Percentiles rank a stretch among this genome's conserved stretches.
These are phyloP conservation scores for Brenthis ino DNA, from an alignment of 2,888 invertebrate species.

Conservation along the genomic window DNA sequence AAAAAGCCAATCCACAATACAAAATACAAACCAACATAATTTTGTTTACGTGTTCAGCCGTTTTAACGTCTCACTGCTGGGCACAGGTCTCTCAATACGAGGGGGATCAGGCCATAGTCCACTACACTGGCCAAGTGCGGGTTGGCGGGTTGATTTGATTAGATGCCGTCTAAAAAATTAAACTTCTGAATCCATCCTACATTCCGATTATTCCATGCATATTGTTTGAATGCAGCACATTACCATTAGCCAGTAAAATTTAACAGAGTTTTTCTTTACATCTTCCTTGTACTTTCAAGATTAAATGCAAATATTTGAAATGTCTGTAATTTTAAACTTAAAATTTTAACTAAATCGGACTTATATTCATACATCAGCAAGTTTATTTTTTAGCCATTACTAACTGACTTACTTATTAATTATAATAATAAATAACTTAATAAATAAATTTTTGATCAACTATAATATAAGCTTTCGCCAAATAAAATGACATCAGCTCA, in stretches of 20 bases:
- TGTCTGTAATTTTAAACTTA: background rate
- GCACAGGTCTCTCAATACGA: too few species aligned
- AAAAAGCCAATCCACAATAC: too few species aligned
- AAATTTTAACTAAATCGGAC: background rate
- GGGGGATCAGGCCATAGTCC: too few species aligned
- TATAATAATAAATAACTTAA: too few species aligned
- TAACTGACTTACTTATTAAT: too few species aligned
- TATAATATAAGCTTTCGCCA: too few species aligned
- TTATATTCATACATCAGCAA: too few species aligned
- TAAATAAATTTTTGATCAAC: too few species aligned
- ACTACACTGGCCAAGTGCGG: too few species aligned
- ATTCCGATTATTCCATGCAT: conserved; percentile 21
- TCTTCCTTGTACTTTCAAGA: conserved; percentile 6
- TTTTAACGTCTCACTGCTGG: too few species aligned
- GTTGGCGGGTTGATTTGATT: conserved; percentile 3
- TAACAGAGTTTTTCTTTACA: background rate
- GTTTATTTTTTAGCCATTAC: too few species aligned
- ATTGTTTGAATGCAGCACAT: conserved; percentile 18
- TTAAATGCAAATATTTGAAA: conserved; percentile 8
- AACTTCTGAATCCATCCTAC: conserved; percentile 13
- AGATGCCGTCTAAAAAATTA: conserved; percentile 5
- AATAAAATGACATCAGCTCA: too few species aligned
- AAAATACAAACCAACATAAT: background rate
- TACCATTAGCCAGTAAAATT: conserved; percentile 13
- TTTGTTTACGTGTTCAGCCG: background rate